These are phyloP conservation scores for Pachydiplax longipennis DNA, from an alignment of 2,888 invertebrate species.

Conservation along the genomic window DNA sequence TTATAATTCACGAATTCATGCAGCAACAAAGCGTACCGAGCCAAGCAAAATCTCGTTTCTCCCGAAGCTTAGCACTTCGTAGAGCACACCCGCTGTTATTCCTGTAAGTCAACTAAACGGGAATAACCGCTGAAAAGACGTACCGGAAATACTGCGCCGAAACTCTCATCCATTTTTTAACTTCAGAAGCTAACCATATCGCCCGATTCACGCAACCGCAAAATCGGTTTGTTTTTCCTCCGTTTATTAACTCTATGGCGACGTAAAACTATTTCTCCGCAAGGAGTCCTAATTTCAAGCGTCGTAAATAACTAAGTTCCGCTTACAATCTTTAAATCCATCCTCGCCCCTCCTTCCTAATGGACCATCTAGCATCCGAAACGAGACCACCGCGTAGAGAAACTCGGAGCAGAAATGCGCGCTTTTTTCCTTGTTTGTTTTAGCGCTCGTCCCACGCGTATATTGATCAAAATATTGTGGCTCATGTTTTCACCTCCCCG, in stretches of 20 bases:
- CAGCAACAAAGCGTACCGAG: too few relatives aligned
- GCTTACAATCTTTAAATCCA: slow-evolving; percentile 2
- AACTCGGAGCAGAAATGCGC: not conserved
- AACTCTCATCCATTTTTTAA: too few relatives aligned
- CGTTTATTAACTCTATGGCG: not conserved
- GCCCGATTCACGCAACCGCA: not conserved
- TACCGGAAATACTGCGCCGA: too few relatives aligned
- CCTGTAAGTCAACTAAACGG: too few relatives aligned
- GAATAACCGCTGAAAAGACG: too few relatives aligned
- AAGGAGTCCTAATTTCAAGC: not conserved
- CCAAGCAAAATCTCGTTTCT: too few relatives aligned
- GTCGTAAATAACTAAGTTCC: not conserved
- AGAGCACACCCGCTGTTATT: too few relatives aligned
- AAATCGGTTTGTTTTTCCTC: not conserved
- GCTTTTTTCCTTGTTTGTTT: not conserved
- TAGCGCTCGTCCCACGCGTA: not conserved
- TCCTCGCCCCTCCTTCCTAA: not conserved
- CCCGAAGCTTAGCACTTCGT: too few relatives aligned
- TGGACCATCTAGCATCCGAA: slow-evolving; percentile 6
- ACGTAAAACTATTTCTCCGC: not conserved
- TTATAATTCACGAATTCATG: too few relatives aligned
- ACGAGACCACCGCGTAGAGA: slow-evolving; percentile 13
- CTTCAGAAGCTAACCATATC: too few relatives aligned
- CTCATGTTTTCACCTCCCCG: not conserved
- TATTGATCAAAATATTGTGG: not conserved